Evolutionary conservation across 2,888 invertebrate species (phyloP), one percentile per base, ranked within the genome.

Genomic region (Caenorhabditis sp.): DNA sequence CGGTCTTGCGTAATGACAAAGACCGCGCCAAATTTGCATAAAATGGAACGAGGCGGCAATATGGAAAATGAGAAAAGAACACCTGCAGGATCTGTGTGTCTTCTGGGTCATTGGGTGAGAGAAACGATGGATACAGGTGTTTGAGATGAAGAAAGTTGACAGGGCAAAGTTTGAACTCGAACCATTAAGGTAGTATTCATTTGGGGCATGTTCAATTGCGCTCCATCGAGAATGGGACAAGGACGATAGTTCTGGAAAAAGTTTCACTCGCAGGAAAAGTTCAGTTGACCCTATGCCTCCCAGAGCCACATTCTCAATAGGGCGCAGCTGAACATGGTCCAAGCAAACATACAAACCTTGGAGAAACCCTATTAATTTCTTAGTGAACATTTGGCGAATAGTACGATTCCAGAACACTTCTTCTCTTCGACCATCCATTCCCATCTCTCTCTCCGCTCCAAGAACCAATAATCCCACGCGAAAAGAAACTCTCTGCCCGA

Each of bases 91-190:
- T 61, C 20, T 62, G 62, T 62, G 24, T 70, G 28, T 72, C 64
- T 72, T 72, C 62, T 72, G 72, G 72, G 64, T 56, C 72, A 72
- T 72, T 72, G 72, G 24, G 47, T 15, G 6, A 40, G 24, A n/a
- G 5, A 9, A 69, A 37, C 20, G 58, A 62, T 40, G 53, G 37
- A 44, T 61, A 18, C 68, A 68, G 56, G 35, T 56, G 56, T 24
- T n/a, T 6, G 2, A 2, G 47, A n/a, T 3, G 11, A 20, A 20
- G 47, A 15, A 40, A 15, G 2, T 40, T 9, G 15, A 13, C 4
- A 3, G 47, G 47, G 47, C 18, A 18, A 47, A 47, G 47, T 47
- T 47, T 22, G 50, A 50, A 50, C 32, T n/a, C n/a, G n/a, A n/a
- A n/a, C n/a, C n/a, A n/a, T n/a, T n/a, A n/a, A n/a, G n/a, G n/a